Evolutionary conservation across 2,888 invertebrate species (phyloP).

Genomic region (Teleogryllus oceanicus): DNA sequence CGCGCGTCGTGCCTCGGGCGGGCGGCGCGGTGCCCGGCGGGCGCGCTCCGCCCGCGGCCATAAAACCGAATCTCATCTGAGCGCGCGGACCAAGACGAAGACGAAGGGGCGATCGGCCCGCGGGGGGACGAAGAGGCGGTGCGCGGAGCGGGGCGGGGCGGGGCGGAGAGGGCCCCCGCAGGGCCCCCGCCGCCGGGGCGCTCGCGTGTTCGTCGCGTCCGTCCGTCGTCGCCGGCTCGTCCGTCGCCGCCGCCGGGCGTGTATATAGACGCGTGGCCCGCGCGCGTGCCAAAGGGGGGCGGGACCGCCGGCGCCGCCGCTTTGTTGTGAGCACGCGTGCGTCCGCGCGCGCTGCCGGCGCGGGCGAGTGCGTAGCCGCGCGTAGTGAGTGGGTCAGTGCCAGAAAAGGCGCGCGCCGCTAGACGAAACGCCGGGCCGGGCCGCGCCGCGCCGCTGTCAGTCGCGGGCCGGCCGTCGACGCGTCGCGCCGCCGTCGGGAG

Average conservation of each 20-base stretch:
- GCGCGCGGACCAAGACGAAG: not conserved
- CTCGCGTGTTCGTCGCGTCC: not conserved
- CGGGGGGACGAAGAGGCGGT: not conserved
- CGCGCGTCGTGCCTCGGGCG: not conserved
- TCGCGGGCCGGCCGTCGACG: not conserved
- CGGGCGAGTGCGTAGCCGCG: not conserved
- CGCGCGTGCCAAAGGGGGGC: not conserved
- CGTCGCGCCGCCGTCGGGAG: not conserved
- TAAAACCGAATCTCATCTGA: not conserved
- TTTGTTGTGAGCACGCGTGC: not conserved
- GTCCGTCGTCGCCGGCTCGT: not conserved
- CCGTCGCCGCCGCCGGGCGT: not conserved
- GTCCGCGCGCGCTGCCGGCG: not conserved
- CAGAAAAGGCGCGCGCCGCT: not conserved
- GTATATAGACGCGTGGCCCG: not conserved
- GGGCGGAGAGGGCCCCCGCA: not conserved
- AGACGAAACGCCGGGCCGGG: not conserved
- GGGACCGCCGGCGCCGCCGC: not conserved
- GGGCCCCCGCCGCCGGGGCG: not conserved
- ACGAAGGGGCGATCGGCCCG: not conserved
- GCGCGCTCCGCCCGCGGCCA: not conserved
- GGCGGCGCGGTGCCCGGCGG: not conserved
- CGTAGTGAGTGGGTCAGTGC: conserved; percentile 18
- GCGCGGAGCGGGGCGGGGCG: not conserved
- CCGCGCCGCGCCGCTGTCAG: conserved; percentile 3